A percentile compares a stretch with the other conserved stretches of the same genome.
phyloP scores from a whole-genome alignment of 1,140 invertebrate genomes.

The Megalonaias nervosa region DNA sequence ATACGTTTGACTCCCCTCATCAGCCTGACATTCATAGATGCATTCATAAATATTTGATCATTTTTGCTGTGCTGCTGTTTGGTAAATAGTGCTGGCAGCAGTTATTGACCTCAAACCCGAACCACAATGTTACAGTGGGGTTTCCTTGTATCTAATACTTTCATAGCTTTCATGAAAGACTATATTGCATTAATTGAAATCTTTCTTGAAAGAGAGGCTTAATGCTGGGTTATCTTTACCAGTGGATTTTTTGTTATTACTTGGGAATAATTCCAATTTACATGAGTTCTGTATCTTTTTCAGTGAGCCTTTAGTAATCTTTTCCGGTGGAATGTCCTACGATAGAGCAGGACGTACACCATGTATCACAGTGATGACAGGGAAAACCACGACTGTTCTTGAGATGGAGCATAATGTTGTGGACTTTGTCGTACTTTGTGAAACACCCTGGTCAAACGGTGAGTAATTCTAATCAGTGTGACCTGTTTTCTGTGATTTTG shows the following conservation, averaged over 20 bases:
- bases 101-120: no score
- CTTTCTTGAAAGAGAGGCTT: no score
- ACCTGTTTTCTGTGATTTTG: slow-evolving; percentile 83
- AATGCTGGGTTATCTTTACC: no score
- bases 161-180: no score
- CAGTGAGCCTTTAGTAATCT: slow-evolving; percentile 91
- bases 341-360: slow-evolving; percentile 90
- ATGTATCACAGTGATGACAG: slow-evolving; percentile 91
- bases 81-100: no score
- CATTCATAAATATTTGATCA: no score
- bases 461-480: slow-evolving; percentile 61
- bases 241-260: neutral
- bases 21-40: no score
- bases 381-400: slow-evolving; percentile 86
- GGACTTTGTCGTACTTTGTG: slow-evolving; percentile 96
- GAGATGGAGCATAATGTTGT: slow-evolving; percentile 99
- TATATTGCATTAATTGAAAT: no score
- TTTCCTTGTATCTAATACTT: no score
- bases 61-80: no score
- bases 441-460: slow-evolving; percentile 94
- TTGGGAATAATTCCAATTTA: neutral
- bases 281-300: slow-evolving; percentile 10
- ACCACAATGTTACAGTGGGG: no score
- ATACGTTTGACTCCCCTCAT: no score
- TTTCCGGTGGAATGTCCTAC: slow-evolving; percentile 94